phyloP scores from a whole-genome alignment of 2,888 invertebrate genomes.

The Corbicula japonica region DNA sequence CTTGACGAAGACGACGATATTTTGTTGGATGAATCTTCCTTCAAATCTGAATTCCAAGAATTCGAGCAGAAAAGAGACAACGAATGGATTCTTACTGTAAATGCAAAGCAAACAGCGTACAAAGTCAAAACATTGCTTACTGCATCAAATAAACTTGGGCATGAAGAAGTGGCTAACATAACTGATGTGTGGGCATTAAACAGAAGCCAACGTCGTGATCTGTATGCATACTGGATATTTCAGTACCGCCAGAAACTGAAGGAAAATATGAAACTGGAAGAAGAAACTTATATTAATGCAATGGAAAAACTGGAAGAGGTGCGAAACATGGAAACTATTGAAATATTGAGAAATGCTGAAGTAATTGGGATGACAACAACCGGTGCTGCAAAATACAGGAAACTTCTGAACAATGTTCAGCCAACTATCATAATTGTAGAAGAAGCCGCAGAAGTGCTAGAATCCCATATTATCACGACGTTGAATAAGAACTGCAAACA shows the following conservation, averaged over 20 bases:
- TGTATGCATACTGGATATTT: slow-evolving; percentile 85
- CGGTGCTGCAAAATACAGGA: slow-evolving; percentile 81
- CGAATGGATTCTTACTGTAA: slow-evolving; percentile 24
- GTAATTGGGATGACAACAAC: slow-evolving; percentile 85
- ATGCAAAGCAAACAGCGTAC: slow-evolving; percentile 30
- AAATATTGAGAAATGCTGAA: slow-evolving; percentile 67
- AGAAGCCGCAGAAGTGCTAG: slow-evolving; percentile 95
- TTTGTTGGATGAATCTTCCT: background rate
- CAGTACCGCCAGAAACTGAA: slow-evolving; percentile 57
- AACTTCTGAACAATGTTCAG: slow-evolving; percentile 77
- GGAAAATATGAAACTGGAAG: slow-evolving; percentile 48
- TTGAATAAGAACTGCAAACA: slow-evolving; percentile 92
- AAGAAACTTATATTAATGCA: slow-evolving; percentile 59
- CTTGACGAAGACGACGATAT: slow-evolving; percentile 5
- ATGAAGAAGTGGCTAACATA: slow-evolving; percentile 61
- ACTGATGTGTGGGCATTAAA: slow-evolving; percentile 76
- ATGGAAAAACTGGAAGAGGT: slow-evolving; percentile 65
- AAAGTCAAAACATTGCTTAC: slow-evolving; percentile 27
- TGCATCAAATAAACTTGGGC: slow-evolving; percentile 52
- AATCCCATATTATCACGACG: slow-evolving; percentile 93
- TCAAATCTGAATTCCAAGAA: background rate
- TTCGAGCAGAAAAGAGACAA: slow-evolving; percentile 65
- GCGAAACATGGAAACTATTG: slow-evolving; percentile 65
- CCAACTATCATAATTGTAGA: slow-evolving; percentile 89
- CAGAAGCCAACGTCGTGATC: slow-evolving; percentile 85